Evolutionary conservation across 2,888 invertebrate species (phyloP).

Genomic region (Caenorhabditis afra): DNA sequence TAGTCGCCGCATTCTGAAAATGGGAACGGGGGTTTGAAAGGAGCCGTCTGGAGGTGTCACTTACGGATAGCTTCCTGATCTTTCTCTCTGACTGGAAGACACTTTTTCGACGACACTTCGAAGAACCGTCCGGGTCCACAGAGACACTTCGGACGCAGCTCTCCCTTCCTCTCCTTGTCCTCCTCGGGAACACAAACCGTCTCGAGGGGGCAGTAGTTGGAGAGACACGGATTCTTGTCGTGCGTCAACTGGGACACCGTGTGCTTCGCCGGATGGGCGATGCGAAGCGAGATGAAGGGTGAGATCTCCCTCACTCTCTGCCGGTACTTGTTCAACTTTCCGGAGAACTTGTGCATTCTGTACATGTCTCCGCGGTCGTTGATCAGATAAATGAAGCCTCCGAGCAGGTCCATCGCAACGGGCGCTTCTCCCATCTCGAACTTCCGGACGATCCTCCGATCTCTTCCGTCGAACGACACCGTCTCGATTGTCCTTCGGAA

Average conservation of each 20-base stretch:
- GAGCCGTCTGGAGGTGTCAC: neutral
- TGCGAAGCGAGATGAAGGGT: constrained; percentile 25
- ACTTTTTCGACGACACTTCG: constrained; percentile 44
- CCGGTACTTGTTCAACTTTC: constrained; percentile 15
- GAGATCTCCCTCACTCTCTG: constrained; percentile 25
- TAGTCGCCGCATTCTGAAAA: constrained; percentile 54
- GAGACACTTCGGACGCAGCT: constrained; percentile 28
- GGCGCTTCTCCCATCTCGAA: constrained; percentile 42
- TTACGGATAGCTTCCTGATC: constrained; percentile 43
- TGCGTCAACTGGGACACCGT: constrained; percentile 33
- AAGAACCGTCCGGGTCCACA: constrained; percentile 43
- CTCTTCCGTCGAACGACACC: constrained; percentile 32
- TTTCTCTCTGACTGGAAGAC: constrained; percentile 16
- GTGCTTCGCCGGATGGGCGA: constrained; percentile 51
- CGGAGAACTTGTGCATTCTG: constrained; percentile 56
- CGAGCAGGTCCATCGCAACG: constrained; percentile 46
- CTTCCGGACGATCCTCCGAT: constrained; percentile 42
- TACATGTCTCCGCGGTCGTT: constrained; percentile 25
- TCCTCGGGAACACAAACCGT: constrained; percentile 37
- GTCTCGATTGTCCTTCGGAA: constrained; percentile 40
- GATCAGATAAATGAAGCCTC: constrained; percentile 40
- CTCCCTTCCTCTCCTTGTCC: constrained; percentile 17
- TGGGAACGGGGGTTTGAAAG: neutral
- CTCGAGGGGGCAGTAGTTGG: constrained; percentile 26
- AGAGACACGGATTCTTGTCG: constrained; percentile 35